Base-by-base conservation (phyloP, 2,113 vertebrate species). In the Natator depressus region DNA sequence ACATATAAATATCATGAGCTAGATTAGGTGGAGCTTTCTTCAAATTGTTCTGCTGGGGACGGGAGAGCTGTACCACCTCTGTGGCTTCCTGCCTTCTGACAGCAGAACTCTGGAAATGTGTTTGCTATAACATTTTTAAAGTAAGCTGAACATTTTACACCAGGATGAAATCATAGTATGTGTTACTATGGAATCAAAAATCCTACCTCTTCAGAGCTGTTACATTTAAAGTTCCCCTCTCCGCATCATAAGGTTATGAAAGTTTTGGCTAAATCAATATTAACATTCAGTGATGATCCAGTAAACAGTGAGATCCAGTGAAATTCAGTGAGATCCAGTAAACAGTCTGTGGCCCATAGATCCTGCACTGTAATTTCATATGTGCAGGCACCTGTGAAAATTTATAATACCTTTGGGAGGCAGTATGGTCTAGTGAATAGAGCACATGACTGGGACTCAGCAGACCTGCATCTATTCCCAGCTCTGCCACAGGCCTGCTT, bases 301-400 rank as follows among this genome's bases (percentile, higher is more conserved):
- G 25, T 57, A 82, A 57, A 31, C 2, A 65, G 82, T 24, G 42
- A 42, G 5, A 42, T 42, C 42, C 42, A 42, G 42, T 42, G 42
- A 42, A 42, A 93, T 59, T 91, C 87, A 85, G 8, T 54, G 53
- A 54, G 54, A 84, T 75, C 25, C 75, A 72, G 24, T 57, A 82
- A 57, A 31, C 2, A 65, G 82, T 24, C 31, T 31, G 10, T 59
- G 82, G 51, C 24, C 22, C 19, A 51, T 76, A 59, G 20, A 53
- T 0, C 10, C 13, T 96, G 79, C 42, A 35, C 82, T 38, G 25
- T 31, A 17, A 72, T 11, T 38, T 75, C 22, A 46, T 42, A 38
- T 76, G 16, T 8, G 2, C 13, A 55, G 55, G 27, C n/a, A 87
- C 16, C 2, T 8, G 17, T 54, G 57, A 17, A 11, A 88, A 46